Conservation (phyloP, 1,140 invertebrate genomes). For the Eubasilissa regina region DNA sequence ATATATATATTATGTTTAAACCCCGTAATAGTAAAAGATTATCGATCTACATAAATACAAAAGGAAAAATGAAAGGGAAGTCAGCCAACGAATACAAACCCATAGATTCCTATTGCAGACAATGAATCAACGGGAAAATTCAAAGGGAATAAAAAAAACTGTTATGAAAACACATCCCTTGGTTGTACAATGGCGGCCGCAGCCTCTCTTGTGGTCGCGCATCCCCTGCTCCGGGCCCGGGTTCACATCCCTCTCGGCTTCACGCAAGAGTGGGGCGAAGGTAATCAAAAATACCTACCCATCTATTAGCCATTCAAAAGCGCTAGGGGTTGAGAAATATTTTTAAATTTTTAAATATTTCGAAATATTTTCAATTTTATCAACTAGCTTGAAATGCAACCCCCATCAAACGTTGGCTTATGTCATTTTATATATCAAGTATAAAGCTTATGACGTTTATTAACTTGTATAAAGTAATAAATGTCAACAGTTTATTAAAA, state of each 20-base stretch:
- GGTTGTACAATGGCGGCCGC: conserved; percentile 17
- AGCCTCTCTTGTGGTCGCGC: background rate
- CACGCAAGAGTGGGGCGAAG: conserved; percentile 11
- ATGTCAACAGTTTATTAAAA: no score
- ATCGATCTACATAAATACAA: conserved; percentile 15
- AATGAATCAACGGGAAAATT: conserved; percentile 29
- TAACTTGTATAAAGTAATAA: no score
- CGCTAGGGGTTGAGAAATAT: background rate
- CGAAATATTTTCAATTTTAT: no score
- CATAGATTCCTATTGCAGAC: conserved; percentile 8
- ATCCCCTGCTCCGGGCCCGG: background rate
- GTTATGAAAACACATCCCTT: conserved; percentile 40
- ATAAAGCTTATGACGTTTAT: no score
- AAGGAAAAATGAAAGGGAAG: background rate
- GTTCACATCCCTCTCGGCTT: conserved; percentile 4
- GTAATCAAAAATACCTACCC: conserved; percentile 27
- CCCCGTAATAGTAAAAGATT: background rate
- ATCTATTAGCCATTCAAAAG: background rate
- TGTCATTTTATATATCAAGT: no score
- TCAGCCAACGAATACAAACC: background rate
- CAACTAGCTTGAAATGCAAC: no score
- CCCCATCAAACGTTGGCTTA: no score
- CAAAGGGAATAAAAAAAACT: conserved; percentile 31
- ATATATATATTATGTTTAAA: no score
- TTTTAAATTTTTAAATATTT: no score